Conservation (phyloP, 1,140 invertebrate species). For the Euborellia annulipes region DNA sequence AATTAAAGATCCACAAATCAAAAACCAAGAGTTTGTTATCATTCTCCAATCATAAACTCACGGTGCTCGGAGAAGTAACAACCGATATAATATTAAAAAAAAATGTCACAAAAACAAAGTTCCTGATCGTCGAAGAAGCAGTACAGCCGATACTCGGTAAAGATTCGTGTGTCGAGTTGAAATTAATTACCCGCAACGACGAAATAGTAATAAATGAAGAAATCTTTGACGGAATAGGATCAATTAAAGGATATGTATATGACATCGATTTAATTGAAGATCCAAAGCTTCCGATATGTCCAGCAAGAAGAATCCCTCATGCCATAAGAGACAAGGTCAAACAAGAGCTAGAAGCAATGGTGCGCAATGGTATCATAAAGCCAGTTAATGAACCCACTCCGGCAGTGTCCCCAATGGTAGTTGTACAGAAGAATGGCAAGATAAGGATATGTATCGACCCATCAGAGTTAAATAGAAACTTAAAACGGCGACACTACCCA, state of each 20-base stretch:
- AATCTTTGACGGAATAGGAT: constrained; percentile 2
- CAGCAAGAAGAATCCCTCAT: constrained; percentile 4
- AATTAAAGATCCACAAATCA: neutral
- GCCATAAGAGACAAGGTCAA: constrained; percentile 9
- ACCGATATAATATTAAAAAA: neutral
- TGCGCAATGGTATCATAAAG: constrained; percentile 1
- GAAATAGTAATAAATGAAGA: neutral
- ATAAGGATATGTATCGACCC: constrained; percentile 6
- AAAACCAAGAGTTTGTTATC: neutral
- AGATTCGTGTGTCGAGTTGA: too few species aligned
- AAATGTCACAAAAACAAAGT: neutral
- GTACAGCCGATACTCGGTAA: too few species aligned
- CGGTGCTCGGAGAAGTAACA: neutral
- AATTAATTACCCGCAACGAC: neutral
- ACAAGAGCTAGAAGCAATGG: constrained; percentile 8
- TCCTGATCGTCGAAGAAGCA: neutral
- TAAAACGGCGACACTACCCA: constrained; percentile 6
- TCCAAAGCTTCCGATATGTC: constrained; percentile 2
- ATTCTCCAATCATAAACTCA: neutral
- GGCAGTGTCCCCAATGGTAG: constrained; percentile 8
- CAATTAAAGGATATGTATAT: constrained; percentile 7
- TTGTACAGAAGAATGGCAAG: constrained; percentile 5
- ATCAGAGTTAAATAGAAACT: constrained; percentile 5
- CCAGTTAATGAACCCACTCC: constrained; percentile 8
- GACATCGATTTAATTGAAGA: constrained; percentile 8